Conservation (phyloP, 2,888 invertebrate genomes). For the Eupeodes luniger region DNA sequence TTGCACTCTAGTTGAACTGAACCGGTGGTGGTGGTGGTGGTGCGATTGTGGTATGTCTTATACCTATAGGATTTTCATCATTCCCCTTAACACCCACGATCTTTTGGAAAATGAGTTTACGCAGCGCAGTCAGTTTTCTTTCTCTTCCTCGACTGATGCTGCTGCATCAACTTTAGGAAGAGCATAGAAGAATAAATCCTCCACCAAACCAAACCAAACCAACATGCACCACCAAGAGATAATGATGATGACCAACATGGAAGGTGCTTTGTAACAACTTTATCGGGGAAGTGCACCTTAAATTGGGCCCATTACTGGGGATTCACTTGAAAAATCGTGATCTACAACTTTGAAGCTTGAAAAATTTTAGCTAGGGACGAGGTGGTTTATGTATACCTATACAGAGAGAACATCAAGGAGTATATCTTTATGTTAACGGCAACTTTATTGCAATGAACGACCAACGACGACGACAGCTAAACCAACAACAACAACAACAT, state of each 20-base stretch:
- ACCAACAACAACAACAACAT: background rate
- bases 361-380: background rate
- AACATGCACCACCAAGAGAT: slow-evolving; percentile 47
- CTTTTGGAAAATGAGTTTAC: slow-evolving; percentile 42
- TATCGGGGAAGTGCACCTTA: slow-evolving; percentile 70
- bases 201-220: slow-evolving; percentile 1
- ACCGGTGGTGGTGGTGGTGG: too few relatives aligned
- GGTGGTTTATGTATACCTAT: background rate
- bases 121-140: slow-evolving; percentile 33
- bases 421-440: slow-evolving; percentile 30
- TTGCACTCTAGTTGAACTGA: slow-evolving; percentile 71
- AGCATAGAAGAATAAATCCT: slow-evolving; percentile 3
- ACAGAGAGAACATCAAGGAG: background rate
- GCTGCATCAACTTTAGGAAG: slow-evolving; percentile 56
- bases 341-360: slow-evolving; percentile 65
- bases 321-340: slow-evolving; percentile 74
- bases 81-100: slow-evolving; percentile 62
- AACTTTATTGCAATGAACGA: slow-evolving; percentile 40
- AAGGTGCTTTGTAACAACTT: slow-evolving; percentile 74
- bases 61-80: slow-evolving; percentile 12
- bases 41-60: slow-evolving; percentile 12
- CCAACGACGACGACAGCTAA: background rate
- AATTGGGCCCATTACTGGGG: slow-evolving; percentile 73
- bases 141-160: background rate
- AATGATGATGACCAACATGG: slow-evolving; percentile 71